Evolutionary conservation across 2,888 invertebrate species (phyloP), one percentile per base, ranked within the genome.

Genomic region (Aricia artaxerxes): DNA sequence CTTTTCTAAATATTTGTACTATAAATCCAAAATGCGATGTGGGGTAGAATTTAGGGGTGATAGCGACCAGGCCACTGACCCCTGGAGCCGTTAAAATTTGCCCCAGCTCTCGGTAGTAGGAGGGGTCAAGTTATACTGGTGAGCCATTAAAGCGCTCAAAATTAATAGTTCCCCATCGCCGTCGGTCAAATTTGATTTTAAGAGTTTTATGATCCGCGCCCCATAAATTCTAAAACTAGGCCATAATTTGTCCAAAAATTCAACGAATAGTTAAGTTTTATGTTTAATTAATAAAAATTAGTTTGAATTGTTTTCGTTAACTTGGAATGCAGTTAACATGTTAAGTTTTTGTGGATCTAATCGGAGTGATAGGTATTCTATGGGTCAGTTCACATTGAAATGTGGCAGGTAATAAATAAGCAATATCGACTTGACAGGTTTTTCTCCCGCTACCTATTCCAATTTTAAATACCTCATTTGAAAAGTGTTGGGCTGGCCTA

Each of bases 1-100:
- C 44, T 76, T 57, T 76, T 57, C 78, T 73, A 78, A 78, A 78
- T 78, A 78, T 78, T 78, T 78, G 73, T 44, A 61, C 73, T 75
- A 75, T 78, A 78, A 78, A 78, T 78, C 78, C 73, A 75, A 61
- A 61, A 49, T 53, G 49, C 44, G 78, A 31, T 31, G 44, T 61
- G 73, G 78, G 78, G 78, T 78, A 78, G 78, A 60, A 53, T 73
- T 73, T 44, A 61, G 73, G 78, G 75, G 78, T 75, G 78, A 6
- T 60, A 31, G 16, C 40, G 60, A 75, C 78, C 78, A 78, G 49
- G 35, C 5, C 16, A n/a, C 35, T n/a, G 78, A 78, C 73, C 78
- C 78, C 24, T 40, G 24, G 0, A 5, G 11, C 49, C 73, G 40
- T 69, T 69, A 75, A 49, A 75, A 6, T 11, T 24, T 1, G 13